These are phyloP conservation scores for Antrozous pallidus DNA, from an alignment of 2,797 vertebrate genomes.

Conservation along the genomic window DNA sequence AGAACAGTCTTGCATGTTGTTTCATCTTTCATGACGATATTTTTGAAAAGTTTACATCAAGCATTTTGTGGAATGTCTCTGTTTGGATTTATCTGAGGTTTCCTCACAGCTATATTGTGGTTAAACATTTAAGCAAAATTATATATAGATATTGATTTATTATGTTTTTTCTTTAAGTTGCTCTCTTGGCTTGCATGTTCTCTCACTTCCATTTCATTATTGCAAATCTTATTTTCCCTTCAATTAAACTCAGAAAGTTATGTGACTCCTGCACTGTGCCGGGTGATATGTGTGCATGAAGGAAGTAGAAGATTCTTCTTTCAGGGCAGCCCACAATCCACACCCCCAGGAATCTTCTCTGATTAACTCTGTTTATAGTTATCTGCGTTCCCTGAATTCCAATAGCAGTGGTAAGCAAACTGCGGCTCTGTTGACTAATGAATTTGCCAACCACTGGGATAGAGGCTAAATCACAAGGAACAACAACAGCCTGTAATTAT, in stretches of 20 bases:
- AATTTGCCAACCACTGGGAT: no score
- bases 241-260: not conserved
- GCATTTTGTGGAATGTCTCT: not conserved
- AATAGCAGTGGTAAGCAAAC: no score
- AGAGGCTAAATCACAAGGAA: no score
- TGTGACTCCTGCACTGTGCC: not conserved
- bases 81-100: not conserved
- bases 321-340: not conserved
- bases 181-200: not conserved
- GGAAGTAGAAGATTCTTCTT: not conserved
- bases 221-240: not conserved
- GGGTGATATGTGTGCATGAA: not conserved
- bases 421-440: no score
- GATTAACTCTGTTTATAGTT: not conserved
- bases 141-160: not conserved
- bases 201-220: not conserved
- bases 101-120: not conserved
- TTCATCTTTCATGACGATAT: not conserved
- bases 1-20: not conserved
- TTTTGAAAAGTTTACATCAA: not conserved
- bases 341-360: not conserved
- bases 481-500: no score
- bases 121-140: conserved; percentile 36
- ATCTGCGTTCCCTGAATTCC: conserved; percentile 21
- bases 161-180: not conserved